Percentiles rank a stretch among this genome's conserved stretches.
These are phyloP conservation scores for Meloe dianella DNA, from an alignment of 2,888 invertebrate genomes.

Conservation along the genomic window DNA sequence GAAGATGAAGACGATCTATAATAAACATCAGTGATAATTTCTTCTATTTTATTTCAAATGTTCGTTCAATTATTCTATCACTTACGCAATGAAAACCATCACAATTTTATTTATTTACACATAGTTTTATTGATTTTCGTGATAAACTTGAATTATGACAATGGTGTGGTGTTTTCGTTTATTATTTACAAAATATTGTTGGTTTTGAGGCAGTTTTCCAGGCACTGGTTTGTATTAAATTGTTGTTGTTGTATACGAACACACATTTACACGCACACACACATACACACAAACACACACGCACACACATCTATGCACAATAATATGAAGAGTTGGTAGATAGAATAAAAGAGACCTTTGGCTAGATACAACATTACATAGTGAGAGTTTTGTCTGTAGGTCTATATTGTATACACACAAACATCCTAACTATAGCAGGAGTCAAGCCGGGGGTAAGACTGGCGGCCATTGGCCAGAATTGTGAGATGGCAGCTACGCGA, in stretches of 20 bases:
- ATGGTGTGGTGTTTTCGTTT: conserved; percentile 15
- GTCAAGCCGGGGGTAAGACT: conserved; percentile 57
- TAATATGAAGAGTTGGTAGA: not conserved
- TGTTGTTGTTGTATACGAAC: not conserved
- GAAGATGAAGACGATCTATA: not conserved
- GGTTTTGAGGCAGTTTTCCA: conserved; percentile 53
- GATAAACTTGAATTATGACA: not conserved
- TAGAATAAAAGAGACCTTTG: conserved; percentile 50
- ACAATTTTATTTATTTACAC: not conserved
- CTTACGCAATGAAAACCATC: not conserved
- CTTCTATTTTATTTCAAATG: not conserved
- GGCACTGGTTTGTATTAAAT: conserved; percentile 51
- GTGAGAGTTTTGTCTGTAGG: not conserved
- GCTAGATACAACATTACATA: conserved; percentile 40
- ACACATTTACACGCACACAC: not conserved
- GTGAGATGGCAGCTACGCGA: conserved; percentile 53
- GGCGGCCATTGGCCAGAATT: conserved; percentile 59
- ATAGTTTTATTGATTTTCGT: not conserved
- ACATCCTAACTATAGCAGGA: conserved; percentile 30
- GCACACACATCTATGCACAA: not conserved
- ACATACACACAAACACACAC: not conserved
- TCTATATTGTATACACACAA: not conserved
- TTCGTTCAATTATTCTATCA: not conserved
- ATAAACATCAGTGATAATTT: no score
- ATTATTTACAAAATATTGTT: conserved; percentile 32